phyloP scores from a whole-genome alignment of 2,797 vertebrate genomes.

The Falco biarmicus region DNA sequence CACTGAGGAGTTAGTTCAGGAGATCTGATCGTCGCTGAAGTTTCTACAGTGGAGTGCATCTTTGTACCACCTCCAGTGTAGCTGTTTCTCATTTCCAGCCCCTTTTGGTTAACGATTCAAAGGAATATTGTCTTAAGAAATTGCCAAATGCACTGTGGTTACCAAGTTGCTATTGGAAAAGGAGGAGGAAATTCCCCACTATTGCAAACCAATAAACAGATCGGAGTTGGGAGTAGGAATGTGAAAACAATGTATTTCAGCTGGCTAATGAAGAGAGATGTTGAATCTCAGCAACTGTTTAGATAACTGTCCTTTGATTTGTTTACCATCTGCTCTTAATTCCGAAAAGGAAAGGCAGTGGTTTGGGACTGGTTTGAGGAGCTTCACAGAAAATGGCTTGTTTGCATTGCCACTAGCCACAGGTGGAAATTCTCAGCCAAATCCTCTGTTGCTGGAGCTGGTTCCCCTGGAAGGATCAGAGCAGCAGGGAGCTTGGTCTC shows the following conservation, averaged over 20 bases:
- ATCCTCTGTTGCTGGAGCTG: background rate
- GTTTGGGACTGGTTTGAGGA: background rate
- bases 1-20: background rate
- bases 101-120: background rate
- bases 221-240: background rate
- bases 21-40: background rate
- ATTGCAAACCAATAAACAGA: background rate
- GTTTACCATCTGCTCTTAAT: conserved; percentile 1
- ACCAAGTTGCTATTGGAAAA: background rate
- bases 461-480: background rate
- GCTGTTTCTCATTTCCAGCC: background rate
- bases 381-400: background rate
- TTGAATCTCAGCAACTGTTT: background rate
- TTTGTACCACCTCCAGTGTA: background rate
- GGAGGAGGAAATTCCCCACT: background rate
- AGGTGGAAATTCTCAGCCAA: conserved; percentile 2
- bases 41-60: background rate
- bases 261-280: background rate
- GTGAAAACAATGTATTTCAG: background rate
- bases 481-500: background rate
- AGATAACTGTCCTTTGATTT: background rate
- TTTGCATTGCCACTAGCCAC: background rate
- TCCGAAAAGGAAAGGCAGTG: background rate
- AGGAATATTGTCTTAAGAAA: background rate
- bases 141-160: background rate